phyloP scores from a whole-genome alignment of 2,113 vertebrate genomes.

The Microcebus jonahi region DNA sequence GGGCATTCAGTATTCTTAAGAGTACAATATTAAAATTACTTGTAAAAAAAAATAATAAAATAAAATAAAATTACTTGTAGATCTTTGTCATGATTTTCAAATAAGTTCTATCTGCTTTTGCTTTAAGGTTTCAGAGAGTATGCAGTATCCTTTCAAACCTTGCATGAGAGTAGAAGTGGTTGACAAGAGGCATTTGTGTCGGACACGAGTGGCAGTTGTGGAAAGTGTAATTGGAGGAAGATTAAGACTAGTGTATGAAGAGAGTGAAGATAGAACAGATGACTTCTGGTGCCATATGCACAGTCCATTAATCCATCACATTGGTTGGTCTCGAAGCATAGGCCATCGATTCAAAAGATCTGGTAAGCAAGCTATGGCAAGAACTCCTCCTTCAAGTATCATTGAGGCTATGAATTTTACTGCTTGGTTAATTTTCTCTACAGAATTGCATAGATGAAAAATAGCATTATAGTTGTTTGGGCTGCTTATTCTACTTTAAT shows the following conservation, averaged over 20 bases:
- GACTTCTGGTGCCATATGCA: constrained; percentile 99
- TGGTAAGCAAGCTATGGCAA: constrained; percentile 85
- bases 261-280: constrained; percentile 95
- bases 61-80: not conserved
- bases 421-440: constrained; percentile 6
- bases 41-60: no score
- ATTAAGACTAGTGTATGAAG: constrained; percentile 95
- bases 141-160: constrained; percentile 98
- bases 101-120: constrained; percentile 47
- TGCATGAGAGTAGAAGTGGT: constrained; percentile 98
- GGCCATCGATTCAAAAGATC: constrained; percentile 98
- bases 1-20: not conserved
- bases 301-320: constrained; percentile 96
- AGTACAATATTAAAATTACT: not conserved
- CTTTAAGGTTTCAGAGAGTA: constrained; percentile 94
- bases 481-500: constrained; percentile 8
- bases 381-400: not conserved
- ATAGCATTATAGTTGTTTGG: not conserved
- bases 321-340: constrained; percentile 98
- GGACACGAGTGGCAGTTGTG: constrained; percentile 96
- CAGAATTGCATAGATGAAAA: not conserved
- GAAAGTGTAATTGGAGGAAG: constrained; percentile 96
- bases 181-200: constrained; percentile 97
- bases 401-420: not conserved
- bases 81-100: not conserved